Evolutionary conservation across 2,113 vertebrate genomes (phyloP), one percentile per base, ranked within the genome.

Genomic region (Catharus bicknelli): DNA sequence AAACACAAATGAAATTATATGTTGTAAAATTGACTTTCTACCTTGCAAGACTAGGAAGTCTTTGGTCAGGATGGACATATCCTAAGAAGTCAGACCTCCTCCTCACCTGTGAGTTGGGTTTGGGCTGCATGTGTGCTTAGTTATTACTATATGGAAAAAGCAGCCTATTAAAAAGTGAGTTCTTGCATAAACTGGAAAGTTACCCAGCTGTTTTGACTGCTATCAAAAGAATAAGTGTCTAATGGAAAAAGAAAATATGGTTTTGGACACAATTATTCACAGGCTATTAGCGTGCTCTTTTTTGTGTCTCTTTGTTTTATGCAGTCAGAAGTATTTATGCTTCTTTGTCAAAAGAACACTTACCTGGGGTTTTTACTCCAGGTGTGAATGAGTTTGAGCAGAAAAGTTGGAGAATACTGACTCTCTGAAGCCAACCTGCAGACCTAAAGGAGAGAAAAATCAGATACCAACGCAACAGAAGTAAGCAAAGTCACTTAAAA

Each of bases 301-400:
- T 59, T 48, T 2, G 11, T 36, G 16, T 40, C 75, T 73, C 40
- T 13, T 40, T 36, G 19, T 40, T 79, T 73, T 38, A n/a, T 30
- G n/a, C 42, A 63, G 36, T 62, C 47, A 23, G 30, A 50, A 63
- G 17, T 32, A 29, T 16, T 70, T 12, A 16, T 9, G 13, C 17
- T 90, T 70, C 40, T 79, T 40, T 70, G n/a, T 0, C 3, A 86
- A 57, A 6, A 47, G n/a, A 83, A 53, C 48, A 63, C 36, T 74
- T 95, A 99, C 99, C 99, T 99, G 86, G 98, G 77, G 55, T 98
- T 98, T 97, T 98, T 99, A 97, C 98, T 98, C 99, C 99, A 99
- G 42, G 98, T 95, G 26, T 98, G 98, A 97, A 99, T 98, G 76
- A 99, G 97, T 89, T 99, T 99, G 59, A 99, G 97, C 47, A 99